phyloP scores from a whole-genome alignment of 1,140 invertebrate species.

The Aricia agestis region DNA sequence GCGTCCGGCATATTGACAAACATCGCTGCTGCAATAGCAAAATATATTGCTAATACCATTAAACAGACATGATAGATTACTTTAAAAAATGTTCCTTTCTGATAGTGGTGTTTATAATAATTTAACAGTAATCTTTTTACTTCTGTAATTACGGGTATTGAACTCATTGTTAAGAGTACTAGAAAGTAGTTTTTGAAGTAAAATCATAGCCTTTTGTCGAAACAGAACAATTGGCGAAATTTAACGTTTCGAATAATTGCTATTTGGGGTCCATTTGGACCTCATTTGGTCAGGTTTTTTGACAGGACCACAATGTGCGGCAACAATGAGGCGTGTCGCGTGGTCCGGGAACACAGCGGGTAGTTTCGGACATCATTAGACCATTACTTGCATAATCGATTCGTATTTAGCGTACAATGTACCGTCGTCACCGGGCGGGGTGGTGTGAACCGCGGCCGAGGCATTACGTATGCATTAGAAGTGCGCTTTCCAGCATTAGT shows the following conservation, averaged over 20 bases:
- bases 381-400: slow-evolving; percentile 21
- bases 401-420: not conserved
- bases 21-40: slow-evolving; percentile 55
- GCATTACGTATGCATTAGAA: slow-evolving; percentile 53
- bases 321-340: slow-evolving; percentile 35
- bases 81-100: not conserved
- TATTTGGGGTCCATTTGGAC: slow-evolving; percentile 16
- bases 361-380: slow-evolving; percentile 46
- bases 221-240: not conserved
- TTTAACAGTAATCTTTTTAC: not conserved
- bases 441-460: slow-evolving; percentile 27
- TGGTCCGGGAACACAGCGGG: slow-evolving; percentile 40
- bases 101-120: not conserved
- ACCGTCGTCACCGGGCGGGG: slow-evolving; percentile 7
- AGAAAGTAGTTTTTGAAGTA: not conserved
- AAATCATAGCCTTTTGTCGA: not conserved
- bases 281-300: slow-evolving; percentile 18
- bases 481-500: slow-evolving; percentile 59
- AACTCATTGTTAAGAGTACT: not conserved
- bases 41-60: slow-evolving; percentile 37
- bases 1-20: slow-evolving; percentile 61
- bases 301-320: slow-evolving; percentile 26
- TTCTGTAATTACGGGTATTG: not conserved
- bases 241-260: slow-evolving; percentile 19
- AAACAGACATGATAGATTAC: slow-evolving; percentile 38